phyloP scores from a whole-genome alignment of 2,888 invertebrate species.

The Artemia sinica region DNA sequence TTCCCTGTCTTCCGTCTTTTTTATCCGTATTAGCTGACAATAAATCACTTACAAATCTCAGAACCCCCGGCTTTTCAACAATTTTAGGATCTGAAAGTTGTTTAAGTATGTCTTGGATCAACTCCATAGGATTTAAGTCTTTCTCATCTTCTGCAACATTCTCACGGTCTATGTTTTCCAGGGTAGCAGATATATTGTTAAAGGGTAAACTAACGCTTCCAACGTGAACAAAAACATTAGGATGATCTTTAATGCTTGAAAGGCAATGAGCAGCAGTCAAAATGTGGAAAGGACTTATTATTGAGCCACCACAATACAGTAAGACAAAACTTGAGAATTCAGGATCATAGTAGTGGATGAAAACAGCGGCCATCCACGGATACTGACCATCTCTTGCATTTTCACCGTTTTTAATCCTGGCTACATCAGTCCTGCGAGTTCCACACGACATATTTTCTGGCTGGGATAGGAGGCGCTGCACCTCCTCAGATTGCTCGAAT shows the following conservation, averaged over 20 bases:
- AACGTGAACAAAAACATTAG: neutral
- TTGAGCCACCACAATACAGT: neutral
- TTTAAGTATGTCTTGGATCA: slow-evolving; percentile 2
- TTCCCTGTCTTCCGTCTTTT: neutral
- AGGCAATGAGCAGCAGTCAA: neutral
- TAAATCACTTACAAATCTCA: neutral
- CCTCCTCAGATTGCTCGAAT: neutral
- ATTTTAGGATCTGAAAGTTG: neutral
- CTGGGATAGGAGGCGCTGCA: neutral
- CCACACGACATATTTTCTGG: slow-evolving; percentile 3
- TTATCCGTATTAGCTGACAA: neutral
- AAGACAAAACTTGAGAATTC: neutral
- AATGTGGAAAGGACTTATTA: neutral
- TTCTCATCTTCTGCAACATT: neutral
- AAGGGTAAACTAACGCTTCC: neutral
- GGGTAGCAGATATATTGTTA: neutral
- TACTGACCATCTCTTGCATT: slow-evolving; percentile 9
- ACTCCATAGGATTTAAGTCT: neutral
- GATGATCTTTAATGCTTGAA: neutral
- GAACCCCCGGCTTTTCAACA: neutral
- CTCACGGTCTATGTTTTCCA: neutral
- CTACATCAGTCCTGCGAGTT: neutral
- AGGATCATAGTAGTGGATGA: neutral
- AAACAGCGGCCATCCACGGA: slow-evolving; percentile 3
- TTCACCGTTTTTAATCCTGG: neutral